A percentile compares a stretch with the other conserved stretches of the same genome.
Evolutionary conservation across 2,888 invertebrate genomes (phyloP).

Genomic region (Tipula lateralis): DNA sequence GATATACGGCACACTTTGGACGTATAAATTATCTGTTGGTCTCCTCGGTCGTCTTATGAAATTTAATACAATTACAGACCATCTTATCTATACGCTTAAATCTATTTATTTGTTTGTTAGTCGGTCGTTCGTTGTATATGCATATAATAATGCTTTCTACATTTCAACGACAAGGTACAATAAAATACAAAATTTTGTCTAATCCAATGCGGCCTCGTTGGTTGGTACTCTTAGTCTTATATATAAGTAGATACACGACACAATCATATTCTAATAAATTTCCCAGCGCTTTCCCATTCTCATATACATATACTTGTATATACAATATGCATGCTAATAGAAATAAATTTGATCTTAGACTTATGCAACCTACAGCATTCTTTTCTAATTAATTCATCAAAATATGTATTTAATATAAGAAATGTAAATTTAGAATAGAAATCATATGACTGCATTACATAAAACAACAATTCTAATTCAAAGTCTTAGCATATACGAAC

Average conservation of each 20-base stretch:
- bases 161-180: background rate
- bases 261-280: background rate
- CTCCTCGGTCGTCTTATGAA: background rate
- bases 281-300: background rate
- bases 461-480: background rate
- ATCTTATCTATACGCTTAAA: background rate
- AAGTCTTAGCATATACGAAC: background rate
- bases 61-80: background rate
- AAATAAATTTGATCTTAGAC: background rate
- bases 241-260: background rate
- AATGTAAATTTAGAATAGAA: background rate
- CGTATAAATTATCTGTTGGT: background rate
- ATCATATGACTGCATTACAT: background rate
- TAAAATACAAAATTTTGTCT: background rate
- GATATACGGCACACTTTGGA: background rate
- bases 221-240: background rate
- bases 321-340: background rate
- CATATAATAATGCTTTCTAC: background rate
- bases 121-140: background rate
- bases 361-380: background rate
- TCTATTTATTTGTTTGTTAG: background rate
- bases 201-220: background rate
- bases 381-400: background rate
- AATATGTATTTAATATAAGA: background rate
- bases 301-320: no score